Conservation (phyloP, 2,113 vertebrate species). For the Balaeniceps rex region DNA sequence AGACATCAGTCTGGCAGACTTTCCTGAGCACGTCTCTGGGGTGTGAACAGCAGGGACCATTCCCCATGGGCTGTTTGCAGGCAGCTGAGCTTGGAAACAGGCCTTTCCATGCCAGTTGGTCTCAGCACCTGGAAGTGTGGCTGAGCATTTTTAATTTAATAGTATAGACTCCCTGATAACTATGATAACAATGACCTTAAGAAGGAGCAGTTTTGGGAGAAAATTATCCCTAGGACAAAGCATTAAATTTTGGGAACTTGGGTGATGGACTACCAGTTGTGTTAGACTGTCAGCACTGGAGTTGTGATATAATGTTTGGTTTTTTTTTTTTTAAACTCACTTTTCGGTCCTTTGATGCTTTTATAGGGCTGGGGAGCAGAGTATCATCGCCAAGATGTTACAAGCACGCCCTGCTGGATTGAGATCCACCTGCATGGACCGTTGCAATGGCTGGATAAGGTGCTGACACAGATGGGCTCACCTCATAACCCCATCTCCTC, state of each 20-base stretch:
- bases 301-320: not conserved
- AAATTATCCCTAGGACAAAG: not conserved
- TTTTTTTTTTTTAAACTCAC: not conserved
- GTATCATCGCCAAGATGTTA: slow-evolving; percentile 97
- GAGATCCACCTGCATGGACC: slow-evolving; percentile 97
- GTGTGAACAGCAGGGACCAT: not conserved
- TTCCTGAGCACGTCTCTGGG: not conserved
- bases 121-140: not conserved
- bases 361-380: slow-evolving; percentile 96
- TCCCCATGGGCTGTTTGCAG: not conserved
- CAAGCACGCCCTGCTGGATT: slow-evolving; percentile 98
- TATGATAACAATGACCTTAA: not conserved
- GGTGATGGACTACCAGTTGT: not conserved
- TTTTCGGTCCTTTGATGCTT: slow-evolving; percentile 21
- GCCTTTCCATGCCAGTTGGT: not conserved
- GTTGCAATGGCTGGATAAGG: slow-evolving; percentile 98
- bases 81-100: not conserved
- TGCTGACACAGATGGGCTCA: slow-evolving; percentile 97
- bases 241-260: not conserved
- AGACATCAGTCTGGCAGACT: not conserved
- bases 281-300: not conserved
- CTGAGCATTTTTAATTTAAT: not conserved
- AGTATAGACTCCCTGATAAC: not conserved
- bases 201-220: not conserved
- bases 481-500: slow-evolving; percentile 97